These are phyloP conservation scores for Polylopha cassiicola DNA, from an alignment of 2,888 invertebrate species.

Conservation along the genomic window DNA sequence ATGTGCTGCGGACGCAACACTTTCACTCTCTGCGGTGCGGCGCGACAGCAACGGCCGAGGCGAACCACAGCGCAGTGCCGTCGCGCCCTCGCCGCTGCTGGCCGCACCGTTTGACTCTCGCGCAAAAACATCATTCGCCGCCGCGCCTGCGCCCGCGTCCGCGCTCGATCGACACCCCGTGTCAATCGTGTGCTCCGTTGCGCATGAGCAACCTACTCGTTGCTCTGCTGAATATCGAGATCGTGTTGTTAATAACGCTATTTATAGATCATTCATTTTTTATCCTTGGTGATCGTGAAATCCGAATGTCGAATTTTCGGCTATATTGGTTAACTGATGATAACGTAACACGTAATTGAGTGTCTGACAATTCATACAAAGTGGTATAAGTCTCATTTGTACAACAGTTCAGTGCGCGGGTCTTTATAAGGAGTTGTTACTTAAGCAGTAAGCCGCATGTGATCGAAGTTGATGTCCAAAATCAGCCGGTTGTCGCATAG, in stretches of 20 bases:
- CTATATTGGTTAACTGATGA: too few relatives aligned
- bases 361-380: too few relatives aligned
- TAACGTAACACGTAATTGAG: too few relatives aligned
- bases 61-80: conserved; percentile 50
- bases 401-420: conserved; percentile 2
- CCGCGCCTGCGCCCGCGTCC: conserved; percentile 36
- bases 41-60: conserved; percentile 44
- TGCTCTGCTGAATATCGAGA: conserved; percentile 55
- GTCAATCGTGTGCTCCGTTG: conserved; percentile 56
- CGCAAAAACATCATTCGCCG: conserved; percentile 23
- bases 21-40: conserved; percentile 64
- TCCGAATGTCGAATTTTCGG: neutral
- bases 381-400: conserved; percentile 8
- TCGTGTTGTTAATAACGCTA: conserved; percentile 53
- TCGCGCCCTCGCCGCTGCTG: conserved; percentile 57
- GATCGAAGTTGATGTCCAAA: conserved; percentile 35
- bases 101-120: conserved; percentile 48
- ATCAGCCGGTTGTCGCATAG: conserved; percentile 34
- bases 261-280: conserved; percentile 46
- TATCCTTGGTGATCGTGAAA: conserved; percentile 29
- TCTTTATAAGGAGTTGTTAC: conserved; percentile 24
- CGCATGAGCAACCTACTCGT: conserved; percentile 49
- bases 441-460: conserved; percentile 23
- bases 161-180: conserved; percentile 47
- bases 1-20: conserved; percentile 58